Percentiles rank a stretch among this genome's conserved stretches.
Conservation (phyloP, 2,797 vertebrate species). For the Sparidentex hasta region DNA sequence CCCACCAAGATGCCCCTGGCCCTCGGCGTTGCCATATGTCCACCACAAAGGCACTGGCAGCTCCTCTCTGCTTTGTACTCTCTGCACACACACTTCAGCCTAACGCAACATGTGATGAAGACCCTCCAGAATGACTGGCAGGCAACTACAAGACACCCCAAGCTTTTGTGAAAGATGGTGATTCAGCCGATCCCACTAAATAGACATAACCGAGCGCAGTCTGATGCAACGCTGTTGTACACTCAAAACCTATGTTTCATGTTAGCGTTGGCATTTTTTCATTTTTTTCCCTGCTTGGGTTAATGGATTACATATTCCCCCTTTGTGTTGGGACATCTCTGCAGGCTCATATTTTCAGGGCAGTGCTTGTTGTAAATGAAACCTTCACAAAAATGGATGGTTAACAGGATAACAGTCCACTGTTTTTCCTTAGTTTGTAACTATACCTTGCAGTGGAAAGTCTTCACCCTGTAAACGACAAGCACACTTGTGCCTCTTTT, state of each 20-base stretch:
- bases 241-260: background rate
- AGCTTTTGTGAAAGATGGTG: constrained; percentile 44
- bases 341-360: constrained; percentile 4
- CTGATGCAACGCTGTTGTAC: constrained; percentile 1
- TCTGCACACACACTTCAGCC: constrained; percentile 41
- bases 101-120: constrained; percentile 50
- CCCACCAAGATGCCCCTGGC: constrained; percentile 64
- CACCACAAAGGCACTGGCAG: constrained; percentile 67
- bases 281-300: constrained; percentile 8
- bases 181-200: constrained; percentile 30
- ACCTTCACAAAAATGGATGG: background rate
- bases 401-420: background rate
- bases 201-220: background rate
- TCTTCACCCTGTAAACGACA: background rate
- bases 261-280: background rate
- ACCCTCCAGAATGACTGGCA: constrained; percentile 49
- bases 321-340: background rate
- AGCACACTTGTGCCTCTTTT: background rate
- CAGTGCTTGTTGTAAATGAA: constrained; percentile 10
- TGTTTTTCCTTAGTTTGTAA: background rate
- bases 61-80: constrained; percentile 61
- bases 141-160: constrained; percentile 41
- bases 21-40: constrained; percentile 78
- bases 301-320: constrained; percentile 40
- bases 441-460: background rate